Evolutionary conservation across 1,140 invertebrate genomes (phyloP).

Genomic region (Leptopilina clavipes): DNA sequence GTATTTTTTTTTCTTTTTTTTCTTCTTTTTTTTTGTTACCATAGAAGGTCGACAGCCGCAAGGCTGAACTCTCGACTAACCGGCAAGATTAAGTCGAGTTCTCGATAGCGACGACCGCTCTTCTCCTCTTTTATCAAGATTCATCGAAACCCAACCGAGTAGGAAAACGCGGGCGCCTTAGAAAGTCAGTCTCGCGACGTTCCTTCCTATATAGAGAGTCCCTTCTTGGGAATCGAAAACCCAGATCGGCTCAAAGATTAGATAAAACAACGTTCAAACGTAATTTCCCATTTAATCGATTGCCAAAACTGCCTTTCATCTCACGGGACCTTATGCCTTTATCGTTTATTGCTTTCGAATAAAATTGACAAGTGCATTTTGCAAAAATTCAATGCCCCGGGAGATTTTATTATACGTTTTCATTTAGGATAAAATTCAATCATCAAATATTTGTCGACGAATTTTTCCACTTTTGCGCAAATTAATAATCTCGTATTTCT

Average conservation of each 20-base stretch:
- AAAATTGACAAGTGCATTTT: neutral
- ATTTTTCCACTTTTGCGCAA: no score
- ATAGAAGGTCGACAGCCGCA: slow-evolving; percentile 42
- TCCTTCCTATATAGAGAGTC: slow-evolving; percentile 24
- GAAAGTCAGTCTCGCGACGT: slow-evolving; percentile 46
- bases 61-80: slow-evolving; percentile 50
- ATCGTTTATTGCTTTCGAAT: slow-evolving; percentile 37
- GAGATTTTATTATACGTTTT: no score
- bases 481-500: no score
- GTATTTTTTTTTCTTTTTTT: no score
- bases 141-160: slow-evolving; percentile 57
- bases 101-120: slow-evolving; percentile 51
- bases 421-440: no score
- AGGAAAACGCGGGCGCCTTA: slow-evolving; percentile 42
- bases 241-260: slow-evolving; percentile 48
- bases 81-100: slow-evolving; percentile 61
- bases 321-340: slow-evolving; percentile 1
- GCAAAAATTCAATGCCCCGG: neutral
- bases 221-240: slow-evolving; percentile 54
- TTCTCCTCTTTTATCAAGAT: slow-evolving; percentile 54
- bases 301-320: slow-evolving; percentile 40
- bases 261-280: slow-evolving; percentile 52
- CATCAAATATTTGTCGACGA: no score
- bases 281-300: slow-evolving; percentile 40
- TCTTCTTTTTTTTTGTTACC: neutral